Evolutionary conservation across 2,797 vertebrate species (phyloP), one percentile per base, ranked within the genome.

Genomic region (Hyperoplus lanceolatus): DNA sequence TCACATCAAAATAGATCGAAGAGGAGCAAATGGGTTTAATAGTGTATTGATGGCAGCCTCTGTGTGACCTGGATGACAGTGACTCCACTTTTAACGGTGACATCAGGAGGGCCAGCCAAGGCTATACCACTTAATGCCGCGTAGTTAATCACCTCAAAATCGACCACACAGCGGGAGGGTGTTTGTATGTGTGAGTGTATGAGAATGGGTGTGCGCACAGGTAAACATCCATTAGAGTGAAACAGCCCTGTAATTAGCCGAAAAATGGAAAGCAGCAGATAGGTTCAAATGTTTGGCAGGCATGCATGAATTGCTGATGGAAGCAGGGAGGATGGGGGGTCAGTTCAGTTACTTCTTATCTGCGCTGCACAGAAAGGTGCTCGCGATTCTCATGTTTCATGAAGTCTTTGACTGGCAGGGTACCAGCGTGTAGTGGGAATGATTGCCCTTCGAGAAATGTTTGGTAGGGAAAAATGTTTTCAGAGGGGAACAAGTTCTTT

Each of bases 251-350:
- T 81, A 92, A 92, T 92, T 90, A 90, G 80, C n/a, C 80, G 60
- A 87, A 88, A 65, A 88, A 73, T 65, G 13, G 85, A 81, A 85
- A 81, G 73, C 83, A 73, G 80, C 79, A 41, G 70, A 8, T 13
- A 72, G 76, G 84, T 87, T 90, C 66, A 84, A 62, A 81, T 81
- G 75, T 78, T 84, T 89, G 85, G 58, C 89, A 90, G 86, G 86
- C 82, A 83, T 75, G 88, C 82, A 91, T 91, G 90, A 90, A 85
- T 62, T 53, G 76, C 82, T 74, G 82, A 90, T 70, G 81, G 76
- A 81, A 86, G 85, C 73, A 0, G 69, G 72, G 70, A 73, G 57
- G 61, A 74, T 4, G 65, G 69, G 70, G 29, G 90, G 85, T 89
- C 87, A 83, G 76, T 76, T 77, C 59, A 38, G 81, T 81, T 77